Evolutionary conservation across 2,113 vertebrate species (phyloP), one percentile per base, ranked within the genome.

Genomic region (Oplegnathus fasciatus): DNA sequence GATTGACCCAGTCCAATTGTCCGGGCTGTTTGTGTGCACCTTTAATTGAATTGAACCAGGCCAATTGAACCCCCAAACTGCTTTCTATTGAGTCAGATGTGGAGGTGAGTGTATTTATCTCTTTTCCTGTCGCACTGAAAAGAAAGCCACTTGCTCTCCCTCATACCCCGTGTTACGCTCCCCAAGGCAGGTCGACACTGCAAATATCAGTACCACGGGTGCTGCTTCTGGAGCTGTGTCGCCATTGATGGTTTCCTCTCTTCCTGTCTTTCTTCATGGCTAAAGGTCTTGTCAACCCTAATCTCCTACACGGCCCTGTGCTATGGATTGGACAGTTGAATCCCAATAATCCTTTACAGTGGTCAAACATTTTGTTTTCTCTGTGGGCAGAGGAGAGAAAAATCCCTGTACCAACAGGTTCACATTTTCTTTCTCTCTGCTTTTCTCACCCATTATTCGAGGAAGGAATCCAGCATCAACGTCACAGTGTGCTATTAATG

Each of bases 401-500:
- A 52, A 64, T 55, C 40, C 48, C 64, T 60, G 54, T 20, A 78
- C 5, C 26, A 20, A 85, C 61, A 89, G 70, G 40, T 81, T 90
- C 71, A 65, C 61, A 65, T 88, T 67, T 75, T 85, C 65, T 71
- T 61, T 61, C 65, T 75, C 60, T 75, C 46, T 6, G 30, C 79
- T 87, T 82, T 69, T 89, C 74, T 80, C 68, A 67, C 48, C 80
- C 57, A 68, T 81, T 88, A 67, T 83, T 83, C 73, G 78, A 78
- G 55, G 80, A 82, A 85, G 83, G 79, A 88, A 89, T 70, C 82
- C 77, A 86, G 78, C 74, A 72, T 79, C 85, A 81, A 80, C 92
- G 90, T 93, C 94, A 92, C 86, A 78, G 57, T 84, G 87, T 82
- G 80, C 94, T 93, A 93, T 90, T 88, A 91, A 89, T 92, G 93